A percentile compares a stretch with the other conserved stretches of the same genome.
Conservation (phyloP, 2,888 invertebrate species). For the Eristalis pertinax region DNA sequence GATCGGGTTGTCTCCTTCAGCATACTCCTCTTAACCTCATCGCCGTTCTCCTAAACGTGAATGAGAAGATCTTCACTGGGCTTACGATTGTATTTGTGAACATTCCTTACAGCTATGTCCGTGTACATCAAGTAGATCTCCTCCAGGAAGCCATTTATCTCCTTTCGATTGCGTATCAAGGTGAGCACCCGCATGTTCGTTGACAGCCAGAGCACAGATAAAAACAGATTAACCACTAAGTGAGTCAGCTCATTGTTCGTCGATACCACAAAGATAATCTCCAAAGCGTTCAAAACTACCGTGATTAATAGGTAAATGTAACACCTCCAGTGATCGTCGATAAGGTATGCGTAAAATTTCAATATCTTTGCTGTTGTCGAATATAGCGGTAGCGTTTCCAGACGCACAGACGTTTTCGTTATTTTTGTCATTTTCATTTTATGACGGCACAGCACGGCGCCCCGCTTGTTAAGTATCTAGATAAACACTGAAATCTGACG, state of each 20-base stretch:
- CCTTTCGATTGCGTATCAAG: conserved; percentile 46
- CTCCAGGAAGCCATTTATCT: conserved; percentile 40
- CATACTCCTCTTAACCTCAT: conserved; percentile 7
- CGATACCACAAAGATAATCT: conserved; percentile 28
- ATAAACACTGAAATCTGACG: neutral
- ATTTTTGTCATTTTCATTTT: conserved; percentile 29
- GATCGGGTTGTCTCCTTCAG: conserved; percentile 42
- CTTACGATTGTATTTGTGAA: neutral
- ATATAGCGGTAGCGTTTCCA: conserved; percentile 55
- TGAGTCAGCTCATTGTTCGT: conserved; percentile 39
- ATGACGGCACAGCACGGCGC: neutral
- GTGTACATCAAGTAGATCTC: conserved; percentile 48
- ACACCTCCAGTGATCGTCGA: conserved; percentile 59
- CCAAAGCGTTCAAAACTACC: conserved; percentile 29
- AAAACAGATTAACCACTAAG: conserved; percentile 42
- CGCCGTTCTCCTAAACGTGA: conserved; percentile 40
- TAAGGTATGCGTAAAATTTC: conserved; percentile 55
- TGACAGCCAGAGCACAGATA: conserved; percentile 39
- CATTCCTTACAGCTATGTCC: conserved; percentile 31
- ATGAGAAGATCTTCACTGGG: neutral
- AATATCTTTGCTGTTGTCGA: conserved; percentile 57
- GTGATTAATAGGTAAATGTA: conserved; percentile 26
- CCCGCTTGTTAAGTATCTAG: neutral
- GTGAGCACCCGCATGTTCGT: conserved; percentile 37
- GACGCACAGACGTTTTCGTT: neutral